These are phyloP conservation scores for Menura novaehollandiae DNA, from an alignment of 2,113 vertebrate genomes.

Conservation along the genomic window DNA sequence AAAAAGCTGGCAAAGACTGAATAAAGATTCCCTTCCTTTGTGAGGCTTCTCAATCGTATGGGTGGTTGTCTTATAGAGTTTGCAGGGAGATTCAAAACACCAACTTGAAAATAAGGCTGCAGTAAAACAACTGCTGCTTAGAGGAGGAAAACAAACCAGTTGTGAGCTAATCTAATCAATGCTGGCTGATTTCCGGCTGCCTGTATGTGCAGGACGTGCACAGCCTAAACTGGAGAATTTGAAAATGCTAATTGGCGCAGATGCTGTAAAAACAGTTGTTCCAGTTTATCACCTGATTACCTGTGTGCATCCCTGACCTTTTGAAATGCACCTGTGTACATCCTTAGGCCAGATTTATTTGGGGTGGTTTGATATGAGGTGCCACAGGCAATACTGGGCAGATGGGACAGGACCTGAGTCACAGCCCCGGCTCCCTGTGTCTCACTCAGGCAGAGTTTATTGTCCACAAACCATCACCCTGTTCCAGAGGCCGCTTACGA, in stretches of 20 bases:
- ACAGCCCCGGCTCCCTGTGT: not conserved
- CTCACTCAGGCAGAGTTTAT: not conserved
- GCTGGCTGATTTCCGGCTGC: not conserved
- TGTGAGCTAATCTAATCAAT: not conserved
- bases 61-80: not conserved
- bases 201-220: not conserved
- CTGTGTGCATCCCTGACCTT: not conserved
- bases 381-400: not conserved
- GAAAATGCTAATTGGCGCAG: not conserved
- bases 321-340: not conserved
- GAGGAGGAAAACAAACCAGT: not conserved
- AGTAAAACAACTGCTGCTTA: not conserved
- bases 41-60: not conserved
- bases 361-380: not conserved
- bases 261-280: not conserved
- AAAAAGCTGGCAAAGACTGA: not conserved
- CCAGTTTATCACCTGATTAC: not conserved
- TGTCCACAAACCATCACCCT: not conserved
- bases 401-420: not conserved
- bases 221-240: not conserved
- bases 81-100: not conserved
- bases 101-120: not conserved
- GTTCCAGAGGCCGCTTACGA: not conserved
- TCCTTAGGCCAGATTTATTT: not conserved
- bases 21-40: not conserved